A percentile compares a stretch with the other conserved stretches of the same genome.
Evolutionary conservation across 2,888 invertebrate genomes (phyloP).

Genomic region (Nomada fabriciana): DNA sequence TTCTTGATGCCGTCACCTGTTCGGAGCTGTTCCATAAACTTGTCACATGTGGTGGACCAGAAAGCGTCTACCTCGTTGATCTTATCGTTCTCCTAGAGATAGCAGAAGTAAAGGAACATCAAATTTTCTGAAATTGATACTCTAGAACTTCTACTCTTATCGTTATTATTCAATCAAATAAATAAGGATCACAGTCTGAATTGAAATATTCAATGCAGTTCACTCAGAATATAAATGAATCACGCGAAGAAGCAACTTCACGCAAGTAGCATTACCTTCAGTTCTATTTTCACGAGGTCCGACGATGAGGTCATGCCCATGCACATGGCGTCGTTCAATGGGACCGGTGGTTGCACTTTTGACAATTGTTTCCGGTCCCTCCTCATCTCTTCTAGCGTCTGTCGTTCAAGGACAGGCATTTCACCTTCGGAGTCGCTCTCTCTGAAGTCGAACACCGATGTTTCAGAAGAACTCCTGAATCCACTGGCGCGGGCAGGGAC

Average conservation of each 20-base stretch:
- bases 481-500: slow-evolving; percentile 85
- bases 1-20: slow-evolving; percentile 86
- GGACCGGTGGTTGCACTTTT: slow-evolving; percentile 86
- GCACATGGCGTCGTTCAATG: slow-evolving; percentile 81
- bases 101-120: neutral
- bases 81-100: slow-evolving; percentile 79
- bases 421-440: slow-evolving; percentile 88
- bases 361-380: slow-evolving; percentile 86
- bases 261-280: slow-evolving; percentile 72
- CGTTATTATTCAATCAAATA: neutral
- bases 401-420: slow-evolving; percentile 87
- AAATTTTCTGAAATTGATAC: neutral
- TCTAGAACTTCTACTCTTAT: no score
- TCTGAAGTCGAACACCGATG: slow-evolving; percentile 88
- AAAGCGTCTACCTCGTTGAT: slow-evolving; percentile 83
- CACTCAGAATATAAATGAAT: neutral
- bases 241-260: neutral
- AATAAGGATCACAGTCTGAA: neutral
- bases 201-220: neutral
- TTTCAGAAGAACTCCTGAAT: slow-evolving; percentile 87
- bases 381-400: slow-evolving; percentile 89
- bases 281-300: slow-evolving; percentile 81
- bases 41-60: slow-evolving; percentile 91
- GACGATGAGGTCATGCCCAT: slow-evolving; percentile 78
- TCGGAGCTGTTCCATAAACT: slow-evolving; percentile 91